These are phyloP conservation scores for Percopsis omiscomaycus DNA, from an alignment of 2,797 vertebrate species.

Conservation along the genomic window DNA sequence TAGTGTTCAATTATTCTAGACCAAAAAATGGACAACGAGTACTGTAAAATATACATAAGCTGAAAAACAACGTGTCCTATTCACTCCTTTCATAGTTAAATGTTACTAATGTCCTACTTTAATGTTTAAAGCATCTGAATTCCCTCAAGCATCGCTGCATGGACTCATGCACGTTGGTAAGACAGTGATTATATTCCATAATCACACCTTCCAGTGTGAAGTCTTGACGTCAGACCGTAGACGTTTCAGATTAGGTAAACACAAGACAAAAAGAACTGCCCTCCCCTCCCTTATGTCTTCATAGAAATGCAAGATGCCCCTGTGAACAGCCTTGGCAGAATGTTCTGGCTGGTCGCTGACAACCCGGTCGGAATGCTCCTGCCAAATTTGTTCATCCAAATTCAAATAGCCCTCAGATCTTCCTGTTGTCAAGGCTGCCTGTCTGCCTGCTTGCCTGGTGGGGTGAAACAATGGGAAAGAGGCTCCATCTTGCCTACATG, in stretches of 20 bases:
- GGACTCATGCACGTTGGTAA: neutral
- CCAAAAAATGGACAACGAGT: neutral
- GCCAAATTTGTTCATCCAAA: conserved; percentile 57
- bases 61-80: neutral
- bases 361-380: conserved; percentile 40
- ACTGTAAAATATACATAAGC: neutral
- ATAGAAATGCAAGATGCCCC: conserved; percentile 50
- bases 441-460: conserved; percentile 39
- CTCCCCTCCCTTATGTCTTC: conserved; percentile 27
- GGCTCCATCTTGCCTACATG: conserved; percentile 39
- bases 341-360: conserved; percentile 52
- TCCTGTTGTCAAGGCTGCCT: conserved; percentile 48
- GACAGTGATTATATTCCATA: neutral
- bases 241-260: too few relatives aligned
- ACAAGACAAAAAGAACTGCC: too few relatives aligned
- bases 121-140: too few relatives aligned
- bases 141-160: too few relatives aligned
- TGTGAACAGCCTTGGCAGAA: conserved; percentile 60
- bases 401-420: conserved; percentile 49
- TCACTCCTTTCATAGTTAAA: too few relatives aligned
- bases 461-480: conserved; percentile 34
- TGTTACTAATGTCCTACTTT: too few relatives aligned
- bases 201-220: conserved; percentile 6
- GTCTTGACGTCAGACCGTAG: conserved; percentile 6
- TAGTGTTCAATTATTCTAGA: neutral